phyloP scores from a whole-genome alignment of 2,888 invertebrate genomes.

The Pyrochroa serraticornis region DNA sequence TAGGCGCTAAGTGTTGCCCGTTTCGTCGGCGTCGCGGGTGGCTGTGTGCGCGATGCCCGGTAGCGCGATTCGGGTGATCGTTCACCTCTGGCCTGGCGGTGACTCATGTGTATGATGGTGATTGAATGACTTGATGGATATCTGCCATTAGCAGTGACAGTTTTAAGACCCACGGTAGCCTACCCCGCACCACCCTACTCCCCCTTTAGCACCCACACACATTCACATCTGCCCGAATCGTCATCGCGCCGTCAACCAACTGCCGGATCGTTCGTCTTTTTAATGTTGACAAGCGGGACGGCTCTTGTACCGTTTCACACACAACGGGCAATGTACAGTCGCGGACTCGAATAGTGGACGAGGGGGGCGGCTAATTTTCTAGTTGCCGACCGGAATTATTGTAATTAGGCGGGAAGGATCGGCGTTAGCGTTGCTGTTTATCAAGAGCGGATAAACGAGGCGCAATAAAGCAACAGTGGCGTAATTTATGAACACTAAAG shows the following conservation, averaged over 20 bases:
- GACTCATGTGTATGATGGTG: constrained; percentile 55
- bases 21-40: constrained; percentile 10
- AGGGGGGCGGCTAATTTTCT: no score
- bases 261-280: constrained; percentile 53
- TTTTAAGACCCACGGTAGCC: constrained; percentile 51
- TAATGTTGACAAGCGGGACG: constrained; percentile 38
- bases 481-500: constrained; percentile 17
- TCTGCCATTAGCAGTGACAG: constrained; percentile 60
- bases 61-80: constrained; percentile 30
- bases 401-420: no score
- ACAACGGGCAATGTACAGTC: no score
- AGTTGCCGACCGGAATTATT: no score
- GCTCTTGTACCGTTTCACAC: neutral
- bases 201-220: constrained; percentile 34
- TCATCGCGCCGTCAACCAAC: constrained; percentile 41
- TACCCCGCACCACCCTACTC: constrained; percentile 36
- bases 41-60: constrained; percentile 28
- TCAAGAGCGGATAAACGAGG: neutral
- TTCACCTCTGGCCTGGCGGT: constrained; percentile 43
- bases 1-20: constrained; percentile 33
- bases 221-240: constrained; percentile 44
- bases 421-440: no score
- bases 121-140: constrained; percentile 60
- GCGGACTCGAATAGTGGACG: no score
- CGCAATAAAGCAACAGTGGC: constrained; percentile 11